These are phyloP conservation scores for Onychostoma macrolepis DNA, from an alignment of 2,113 vertebrate genomes.

Conservation along the genomic window DNA sequence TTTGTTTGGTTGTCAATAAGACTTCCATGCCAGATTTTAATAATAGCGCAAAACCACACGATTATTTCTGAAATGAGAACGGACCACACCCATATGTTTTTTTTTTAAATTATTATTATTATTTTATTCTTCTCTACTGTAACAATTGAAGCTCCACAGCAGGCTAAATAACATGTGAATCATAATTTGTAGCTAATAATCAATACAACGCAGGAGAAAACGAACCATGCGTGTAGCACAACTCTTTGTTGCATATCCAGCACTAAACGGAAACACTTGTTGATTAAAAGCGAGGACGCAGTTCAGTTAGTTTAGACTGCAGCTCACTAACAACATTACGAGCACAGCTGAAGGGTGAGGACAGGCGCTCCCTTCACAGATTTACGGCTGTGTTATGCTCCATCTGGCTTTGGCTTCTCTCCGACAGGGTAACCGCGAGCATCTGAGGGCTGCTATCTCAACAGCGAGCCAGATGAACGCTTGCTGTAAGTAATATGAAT, in stretches of 20 bases:
- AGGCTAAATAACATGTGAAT: not conserved
- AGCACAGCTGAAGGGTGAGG: slow-evolving; percentile 22
- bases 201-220: not conserved
- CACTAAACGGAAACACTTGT: not conserved
- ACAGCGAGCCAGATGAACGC: not conserved
- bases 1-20: slow-evolving; percentile 34
- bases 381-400: not conserved
- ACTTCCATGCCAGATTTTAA: slow-evolving; percentile 56
- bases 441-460: not conserved
- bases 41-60: slow-evolving; percentile 51
- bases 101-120: not conserved
- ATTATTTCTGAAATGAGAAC: slow-evolving; percentile 53
- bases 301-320: not conserved
- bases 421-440: not conserved
- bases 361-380: slow-evolving; percentile 25
- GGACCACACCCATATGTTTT: slow-evolving; percentile 42
- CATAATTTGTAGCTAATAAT: not conserved
- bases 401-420: slow-evolving; percentile 34
- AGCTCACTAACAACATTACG: not conserved
- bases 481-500: not conserved
- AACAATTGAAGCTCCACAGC: not conserved
- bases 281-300: not conserved
- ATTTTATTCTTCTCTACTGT: not conserved
- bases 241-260: not conserved
- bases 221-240: not conserved